Evolutionary conservation across 1,140 invertebrate species (phyloP).

Genomic region (Macrobrachium nipponense): DNA sequence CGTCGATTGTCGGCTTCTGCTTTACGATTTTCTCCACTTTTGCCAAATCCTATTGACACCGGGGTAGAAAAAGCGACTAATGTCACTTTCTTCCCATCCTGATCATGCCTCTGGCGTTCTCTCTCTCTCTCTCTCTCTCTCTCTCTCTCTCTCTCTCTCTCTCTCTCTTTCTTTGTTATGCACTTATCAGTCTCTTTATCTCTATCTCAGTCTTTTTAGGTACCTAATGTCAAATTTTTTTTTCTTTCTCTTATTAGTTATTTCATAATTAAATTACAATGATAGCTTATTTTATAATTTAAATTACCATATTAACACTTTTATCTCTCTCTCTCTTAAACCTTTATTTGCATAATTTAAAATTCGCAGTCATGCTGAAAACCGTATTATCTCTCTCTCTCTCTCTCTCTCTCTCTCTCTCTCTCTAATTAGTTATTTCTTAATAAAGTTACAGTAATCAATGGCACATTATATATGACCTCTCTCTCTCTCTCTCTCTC

Average conservation of each 20-base stretch:
- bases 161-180: constrained; percentile 13
- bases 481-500: constrained; percentile 10
- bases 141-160: constrained; percentile 10
- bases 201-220: neutral
- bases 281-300: too few relatives aligned
- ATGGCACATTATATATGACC: neutral
- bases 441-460: neutral
- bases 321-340: constrained; percentile 8
- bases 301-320: too few relatives aligned
- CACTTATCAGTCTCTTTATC: constrained; percentile 26
- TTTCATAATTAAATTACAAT: too few relatives aligned
- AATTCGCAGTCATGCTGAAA: too few relatives aligned
- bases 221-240: neutral
- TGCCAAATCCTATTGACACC: neutral
- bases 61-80: neutral
- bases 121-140: constrained; percentile 28
- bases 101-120: neutral
- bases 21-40: neutral
- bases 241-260: neutral
- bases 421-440: neutral
- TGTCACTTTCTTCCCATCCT: too few relatives aligned
- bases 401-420: constrained; percentile 21
- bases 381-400: constrained; percentile 25
- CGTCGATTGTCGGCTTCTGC: neutral
- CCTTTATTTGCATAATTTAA: too few relatives aligned